These are phyloP conservation scores for Epinotia demarniana DNA, from an alignment of 2,888 invertebrate genomes.

Conservation along the genomic window DNA sequence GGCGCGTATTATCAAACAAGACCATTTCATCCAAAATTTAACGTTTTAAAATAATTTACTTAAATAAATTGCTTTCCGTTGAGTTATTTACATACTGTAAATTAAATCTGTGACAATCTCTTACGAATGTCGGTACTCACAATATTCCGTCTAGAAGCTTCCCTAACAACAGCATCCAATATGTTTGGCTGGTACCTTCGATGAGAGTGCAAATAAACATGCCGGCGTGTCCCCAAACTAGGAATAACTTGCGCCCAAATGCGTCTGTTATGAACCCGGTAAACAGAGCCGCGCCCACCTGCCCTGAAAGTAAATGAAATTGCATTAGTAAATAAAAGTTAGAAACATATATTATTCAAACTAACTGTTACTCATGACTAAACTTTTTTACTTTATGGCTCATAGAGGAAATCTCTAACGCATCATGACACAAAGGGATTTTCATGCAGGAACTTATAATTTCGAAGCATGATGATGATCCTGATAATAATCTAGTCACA, in stretches of 20 bases:
- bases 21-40: not conserved
- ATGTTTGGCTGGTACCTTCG: slow-evolving; percentile 65
- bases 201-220: slow-evolving; percentile 59
- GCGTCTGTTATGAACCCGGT: slow-evolving; percentile 65
- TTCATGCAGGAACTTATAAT: too few relatives aligned
- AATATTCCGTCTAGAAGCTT: slow-evolving; percentile 63
- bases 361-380: too few relatives aligned
- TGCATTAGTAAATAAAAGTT: too few relatives aligned
- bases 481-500: not conserved
- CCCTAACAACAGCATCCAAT: slow-evolving; percentile 59
- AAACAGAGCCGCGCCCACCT: slow-evolving; percentile 61
- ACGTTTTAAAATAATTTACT: too few relatives aligned
- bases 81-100: not conserved
- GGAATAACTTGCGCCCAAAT: slow-evolving; percentile 63
- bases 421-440: too few relatives aligned
- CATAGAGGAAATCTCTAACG: too few relatives aligned
- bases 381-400: too few relatives aligned
- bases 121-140: slow-evolving; percentile 51
- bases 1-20: too few relatives aligned
- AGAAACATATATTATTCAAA: too few relatives aligned
- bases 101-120: not conserved
- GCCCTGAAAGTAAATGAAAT: slow-evolving; percentile 57
- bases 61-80: too few relatives aligned
- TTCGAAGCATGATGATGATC: not conserved
- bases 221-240: slow-evolving; percentile 60